phyloP scores from a whole-genome alignment of 2,113 vertebrate species.

The Meriones unguiculatus region DNA sequence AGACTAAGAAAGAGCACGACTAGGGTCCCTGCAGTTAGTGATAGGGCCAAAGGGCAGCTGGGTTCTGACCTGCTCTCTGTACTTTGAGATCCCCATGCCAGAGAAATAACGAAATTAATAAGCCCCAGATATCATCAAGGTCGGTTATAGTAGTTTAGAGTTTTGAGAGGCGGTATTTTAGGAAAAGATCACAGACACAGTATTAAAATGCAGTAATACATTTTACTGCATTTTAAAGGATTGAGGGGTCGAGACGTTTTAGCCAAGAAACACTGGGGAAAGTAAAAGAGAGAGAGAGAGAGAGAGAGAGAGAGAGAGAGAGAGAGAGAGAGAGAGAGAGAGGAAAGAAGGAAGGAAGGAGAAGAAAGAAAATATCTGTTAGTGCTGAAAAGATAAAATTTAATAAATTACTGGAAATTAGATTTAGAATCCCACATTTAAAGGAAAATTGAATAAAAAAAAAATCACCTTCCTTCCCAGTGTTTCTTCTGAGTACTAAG shows the following conservation, averaged over 20 bases:
- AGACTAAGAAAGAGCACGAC: neutral
- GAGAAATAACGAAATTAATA: neutral
- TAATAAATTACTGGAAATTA: constrained; percentile 8
- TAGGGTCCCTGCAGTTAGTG: neutral
- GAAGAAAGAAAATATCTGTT: neutral
- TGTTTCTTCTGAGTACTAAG: neutral
- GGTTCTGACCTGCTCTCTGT: neutral
- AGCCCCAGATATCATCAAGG: neutral
- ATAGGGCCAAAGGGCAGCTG: neutral
- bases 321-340: no score
- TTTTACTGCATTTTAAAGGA: no score
- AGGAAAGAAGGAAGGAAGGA: no score
- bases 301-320: no score
- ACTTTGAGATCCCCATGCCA: neutral
- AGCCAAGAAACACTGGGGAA: constrained; percentile 1
- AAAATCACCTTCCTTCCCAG: neutral
- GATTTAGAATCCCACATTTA: constrained; percentile 33
- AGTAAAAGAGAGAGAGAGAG: neutral
- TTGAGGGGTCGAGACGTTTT: neutral
- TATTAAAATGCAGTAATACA: constrained; percentile 40
- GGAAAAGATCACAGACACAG: neutral
- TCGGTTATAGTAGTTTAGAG: neutral
- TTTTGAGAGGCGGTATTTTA: constrained; percentile 47
- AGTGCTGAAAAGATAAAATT: neutral
- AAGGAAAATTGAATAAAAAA: neutral